Percentiles rank a stretch among this genome's conserved stretches.
These are phyloP conservation scores for Galago senegalensis DNA, from an alignment of 2,797 vertebrate species.

Conservation along the genomic window DNA sequence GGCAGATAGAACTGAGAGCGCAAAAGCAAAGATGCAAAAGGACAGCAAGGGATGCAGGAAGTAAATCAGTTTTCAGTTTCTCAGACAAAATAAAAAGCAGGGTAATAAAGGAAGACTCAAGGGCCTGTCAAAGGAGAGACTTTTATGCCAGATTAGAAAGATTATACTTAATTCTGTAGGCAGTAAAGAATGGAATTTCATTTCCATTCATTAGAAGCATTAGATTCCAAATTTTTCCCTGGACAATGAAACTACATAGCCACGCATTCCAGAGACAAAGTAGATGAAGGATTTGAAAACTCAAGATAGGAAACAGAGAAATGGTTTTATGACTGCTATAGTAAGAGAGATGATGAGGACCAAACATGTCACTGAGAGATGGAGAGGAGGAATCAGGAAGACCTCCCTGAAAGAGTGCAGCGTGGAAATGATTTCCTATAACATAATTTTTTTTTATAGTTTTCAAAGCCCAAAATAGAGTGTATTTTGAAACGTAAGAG, in stretches of 20 bases:
- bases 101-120: background rate
- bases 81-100: background rate
- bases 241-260: background rate
- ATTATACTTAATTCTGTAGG: background rate
- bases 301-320: background rate
- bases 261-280: background rate
- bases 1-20: background rate
- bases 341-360: background rate
- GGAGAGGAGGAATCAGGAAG: background rate
- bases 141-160: background rate
- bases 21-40: conserved; percentile 10
- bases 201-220: conserved; percentile 30
- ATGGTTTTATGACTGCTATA: background rate
- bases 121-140: background rate
- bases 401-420: background rate
- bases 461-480: conserved; percentile 11
- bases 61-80: conserved; percentile 12
- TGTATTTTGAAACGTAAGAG: conserved; percentile 30
- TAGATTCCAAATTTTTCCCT: conserved; percentile 44
- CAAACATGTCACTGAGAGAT: background rate
- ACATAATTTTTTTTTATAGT: background rate
- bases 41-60: background rate
- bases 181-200: background rate
- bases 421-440: background rate
- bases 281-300: background rate